These are phyloP conservation scores for Dermochelys coriacea DNA, from an alignment of 2,797 vertebrate species.

Conservation along the genomic window DNA sequence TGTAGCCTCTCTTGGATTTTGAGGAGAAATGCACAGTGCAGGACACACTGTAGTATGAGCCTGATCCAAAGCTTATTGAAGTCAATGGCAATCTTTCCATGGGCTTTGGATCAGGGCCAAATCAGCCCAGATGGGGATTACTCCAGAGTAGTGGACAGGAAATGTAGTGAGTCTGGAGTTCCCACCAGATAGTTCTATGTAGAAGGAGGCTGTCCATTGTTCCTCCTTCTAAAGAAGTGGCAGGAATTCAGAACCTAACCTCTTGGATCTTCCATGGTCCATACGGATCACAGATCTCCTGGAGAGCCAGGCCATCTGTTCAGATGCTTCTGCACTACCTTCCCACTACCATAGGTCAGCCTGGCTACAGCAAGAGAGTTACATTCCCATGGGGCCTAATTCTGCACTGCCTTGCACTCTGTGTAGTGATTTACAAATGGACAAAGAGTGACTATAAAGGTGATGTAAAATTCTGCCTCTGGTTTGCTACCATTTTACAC, in stretches of 20 bases:
- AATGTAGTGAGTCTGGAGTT: background rate
- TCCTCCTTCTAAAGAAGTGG: background rate
- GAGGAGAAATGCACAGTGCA: background rate
- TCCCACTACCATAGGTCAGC: background rate
- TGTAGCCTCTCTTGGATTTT: background rate
- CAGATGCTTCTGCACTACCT: background rate
- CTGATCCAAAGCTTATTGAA: background rate
- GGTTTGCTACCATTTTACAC: background rate
- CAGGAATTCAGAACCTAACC: background rate
- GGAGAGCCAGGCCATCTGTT: background rate
- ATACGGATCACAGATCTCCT: conserved; percentile 1
- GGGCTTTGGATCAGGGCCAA: background rate
- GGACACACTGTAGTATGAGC: background rate
- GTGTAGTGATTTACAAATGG: background rate
- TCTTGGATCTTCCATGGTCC: background rate
- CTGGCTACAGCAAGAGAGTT: background rate
- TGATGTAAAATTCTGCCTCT: background rate
- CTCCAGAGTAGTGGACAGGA: background rate
- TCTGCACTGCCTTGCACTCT: background rate
- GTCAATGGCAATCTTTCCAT: background rate
- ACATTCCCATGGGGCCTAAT: background rate
- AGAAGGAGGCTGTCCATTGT: background rate
- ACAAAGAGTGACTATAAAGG: background rate
- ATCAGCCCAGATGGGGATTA: background rate
- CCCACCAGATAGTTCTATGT: background rate